Percentiles rank a stretch among this genome's conserved stretches.
phyloP scores from a whole-genome alignment of 2,113 vertebrate species.

The Ceyx margarethae region DNA sequence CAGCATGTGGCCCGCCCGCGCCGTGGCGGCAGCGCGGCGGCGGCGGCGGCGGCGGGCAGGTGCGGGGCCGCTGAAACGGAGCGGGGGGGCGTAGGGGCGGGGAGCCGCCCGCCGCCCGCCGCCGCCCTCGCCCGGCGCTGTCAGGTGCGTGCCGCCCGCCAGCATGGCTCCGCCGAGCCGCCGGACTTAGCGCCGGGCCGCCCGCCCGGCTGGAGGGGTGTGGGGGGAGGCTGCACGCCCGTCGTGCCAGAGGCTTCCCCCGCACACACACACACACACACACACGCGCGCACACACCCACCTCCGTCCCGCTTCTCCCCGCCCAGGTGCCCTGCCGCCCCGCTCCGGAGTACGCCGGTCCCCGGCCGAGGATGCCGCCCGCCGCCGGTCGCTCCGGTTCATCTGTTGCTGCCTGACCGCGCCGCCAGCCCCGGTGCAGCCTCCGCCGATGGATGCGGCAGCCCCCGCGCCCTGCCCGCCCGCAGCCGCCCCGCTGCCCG shows the following conservation, averaged over 20 bases:
- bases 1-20: too few relatives aligned
- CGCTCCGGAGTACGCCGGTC: not conserved
- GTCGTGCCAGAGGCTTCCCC: not conserved
- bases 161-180: not conserved
- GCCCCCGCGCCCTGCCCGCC: not conserved
- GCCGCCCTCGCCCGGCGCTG: not conserved
- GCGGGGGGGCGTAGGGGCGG: not conserved
- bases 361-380: not conserved
- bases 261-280: too few relatives aligned
- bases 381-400: not conserved
- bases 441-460: conserved; percentile 41
- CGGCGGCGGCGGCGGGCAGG: not conserved
- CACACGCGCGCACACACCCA: not conserved
- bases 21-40: too few relatives aligned
- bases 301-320: not conserved
- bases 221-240: not conserved
- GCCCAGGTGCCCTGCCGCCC: conserved; percentile 8
- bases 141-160: conserved; percentile 29
- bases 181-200: not conserved
- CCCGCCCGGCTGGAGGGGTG: not conserved
- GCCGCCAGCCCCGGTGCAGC: not conserved
- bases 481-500: conserved; percentile 18
- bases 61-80: not conserved
- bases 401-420: conserved; percentile 57
- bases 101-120: not conserved